Base-by-base conservation (phyloP, 2,888 invertebrate species). In the Sipha maydis region DNA sequence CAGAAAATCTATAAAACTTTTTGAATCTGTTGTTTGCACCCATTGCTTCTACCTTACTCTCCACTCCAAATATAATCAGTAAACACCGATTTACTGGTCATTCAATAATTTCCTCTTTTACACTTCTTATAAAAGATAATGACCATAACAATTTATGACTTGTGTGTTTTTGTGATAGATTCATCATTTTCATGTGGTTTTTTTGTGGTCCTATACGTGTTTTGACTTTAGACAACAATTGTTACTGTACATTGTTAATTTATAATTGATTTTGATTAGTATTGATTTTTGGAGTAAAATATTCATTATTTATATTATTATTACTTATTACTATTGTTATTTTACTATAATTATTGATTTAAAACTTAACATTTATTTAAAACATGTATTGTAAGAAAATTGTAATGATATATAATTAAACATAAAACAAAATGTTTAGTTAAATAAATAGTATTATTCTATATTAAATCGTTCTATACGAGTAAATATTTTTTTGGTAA, bases 151-250 rank as follows among this genome's bases (percentile, higher is more conserved):
- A 75, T 83, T 83, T 83, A 83, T 41, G 61, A 41, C 75, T 75
- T 28, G 76, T 25, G 76, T 76, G 75, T 84, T 84, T 84, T 84
- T 76, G 75, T 75, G 84, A 75, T 61, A 76, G 75, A 41, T 41
- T 84, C 56, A 69, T 71, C 69, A 11, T 82, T 82, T 82, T 28
- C 69, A 69, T 48, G 82, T 48, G 69, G 69, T 69, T 82, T 41
- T 82, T 82, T 82, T 28, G 69, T 25, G 31, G 69, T 82, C 14
- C 69, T 21, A 48, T 71, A 31, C 21, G 31, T n/a, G 76, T 76
- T 38, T 76, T 7, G 41, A 28, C 41, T 19, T 34, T 28, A 38
- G n/a, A 34, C 79, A 3, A n/a, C 11, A 82, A 69, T 41, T 11
- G 28, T 48, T 48, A 28, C 9, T 48, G 8, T 80, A 80, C 8